Conservation (phyloP, 2,888 invertebrate genomes). For the Dryadula phaetusa region DNA sequence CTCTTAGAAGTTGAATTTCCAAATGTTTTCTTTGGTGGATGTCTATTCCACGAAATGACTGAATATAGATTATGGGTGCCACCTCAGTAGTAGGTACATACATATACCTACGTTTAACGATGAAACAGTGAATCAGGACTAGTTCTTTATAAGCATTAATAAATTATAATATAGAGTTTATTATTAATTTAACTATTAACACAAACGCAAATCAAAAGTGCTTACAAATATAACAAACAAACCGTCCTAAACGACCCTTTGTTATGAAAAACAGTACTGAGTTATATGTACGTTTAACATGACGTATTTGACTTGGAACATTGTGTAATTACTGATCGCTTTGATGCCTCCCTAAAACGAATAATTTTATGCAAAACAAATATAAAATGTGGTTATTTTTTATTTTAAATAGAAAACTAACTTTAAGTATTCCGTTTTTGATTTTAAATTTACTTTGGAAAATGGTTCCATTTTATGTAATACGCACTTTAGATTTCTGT, state of each 20-base stretch:
- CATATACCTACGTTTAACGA: too few species aligned
- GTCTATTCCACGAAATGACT: too few species aligned
- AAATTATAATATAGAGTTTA: too few species aligned
- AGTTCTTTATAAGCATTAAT: too few species aligned
- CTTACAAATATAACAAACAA: slow-evolving; percentile 23
- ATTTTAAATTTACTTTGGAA: background rate
- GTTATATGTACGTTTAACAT: slow-evolving; percentile 30
- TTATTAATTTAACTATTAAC: too few species aligned
- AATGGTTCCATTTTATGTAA: background rate
- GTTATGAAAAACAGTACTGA: slow-evolving; percentile 32
- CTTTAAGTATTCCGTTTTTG: background rate
- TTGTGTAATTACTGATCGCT: slow-evolving; percentile 28
- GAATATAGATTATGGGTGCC: too few species aligned
- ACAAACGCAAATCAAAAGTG: slow-evolving; percentile 29
- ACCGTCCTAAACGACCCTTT: slow-evolving; percentile 31
- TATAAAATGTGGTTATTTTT: background rate
- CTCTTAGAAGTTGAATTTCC: too few species aligned
- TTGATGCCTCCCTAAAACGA: slow-evolving; percentile 15
- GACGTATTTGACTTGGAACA: slow-evolving; percentile 28
- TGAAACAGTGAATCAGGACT: too few species aligned
- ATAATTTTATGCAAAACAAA: slow-evolving; percentile 5
- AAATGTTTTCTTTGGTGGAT: too few species aligned
- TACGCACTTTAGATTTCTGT: background rate
- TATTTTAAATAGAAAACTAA: background rate
- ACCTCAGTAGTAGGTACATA: too few species aligned